Conservation (phyloP, 1,140 invertebrate species). For the Nixonia krombeini region DNA sequence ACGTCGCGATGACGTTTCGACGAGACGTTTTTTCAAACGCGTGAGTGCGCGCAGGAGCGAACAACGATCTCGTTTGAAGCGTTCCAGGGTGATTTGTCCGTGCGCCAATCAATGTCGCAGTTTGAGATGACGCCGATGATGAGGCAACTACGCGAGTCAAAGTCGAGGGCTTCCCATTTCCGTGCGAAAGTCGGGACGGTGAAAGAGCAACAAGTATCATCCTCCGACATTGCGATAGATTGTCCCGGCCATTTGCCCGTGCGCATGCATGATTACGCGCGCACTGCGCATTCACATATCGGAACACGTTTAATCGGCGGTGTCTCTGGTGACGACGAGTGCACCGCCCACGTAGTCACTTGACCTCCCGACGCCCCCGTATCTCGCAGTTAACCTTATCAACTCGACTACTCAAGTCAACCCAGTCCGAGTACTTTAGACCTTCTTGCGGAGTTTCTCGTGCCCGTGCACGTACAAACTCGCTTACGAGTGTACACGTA, state of each 20-base stretch:
- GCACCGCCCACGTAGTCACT: slow-evolving; percentile 66
- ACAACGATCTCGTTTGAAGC: no score
- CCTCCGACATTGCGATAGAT: slow-evolving; percentile 12
- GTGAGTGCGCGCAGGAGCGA: no score
- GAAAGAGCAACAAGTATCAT: neutral
- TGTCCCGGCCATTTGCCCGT: slow-evolving; percentile 29
- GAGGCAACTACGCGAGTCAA: no score
- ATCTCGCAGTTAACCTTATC: slow-evolving; percentile 70
- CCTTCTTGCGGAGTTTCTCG: slow-evolving; percentile 16
- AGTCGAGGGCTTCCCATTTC: no score
- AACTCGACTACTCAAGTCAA: slow-evolving; percentile 66
- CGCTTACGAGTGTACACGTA: no score
- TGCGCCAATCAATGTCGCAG: no score
- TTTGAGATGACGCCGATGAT: no score
- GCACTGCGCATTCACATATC: slow-evolving; percentile 43
- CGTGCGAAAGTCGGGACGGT: neutral
- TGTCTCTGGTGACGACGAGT: slow-evolving; percentile 59
- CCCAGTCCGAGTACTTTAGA: slow-evolving; percentile 53
- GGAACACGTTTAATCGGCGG: slow-evolving; percentile 59
- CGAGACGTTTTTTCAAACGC: neutral
- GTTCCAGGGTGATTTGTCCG: no score
- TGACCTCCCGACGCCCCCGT: slow-evolving; percentile 70
- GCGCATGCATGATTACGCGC: no score
- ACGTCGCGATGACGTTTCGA: no score
- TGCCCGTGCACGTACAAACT: no score